phyloP scores from a whole-genome alignment of 2,797 vertebrate genomes.

The Threskiornis aethiopicus region DNA sequence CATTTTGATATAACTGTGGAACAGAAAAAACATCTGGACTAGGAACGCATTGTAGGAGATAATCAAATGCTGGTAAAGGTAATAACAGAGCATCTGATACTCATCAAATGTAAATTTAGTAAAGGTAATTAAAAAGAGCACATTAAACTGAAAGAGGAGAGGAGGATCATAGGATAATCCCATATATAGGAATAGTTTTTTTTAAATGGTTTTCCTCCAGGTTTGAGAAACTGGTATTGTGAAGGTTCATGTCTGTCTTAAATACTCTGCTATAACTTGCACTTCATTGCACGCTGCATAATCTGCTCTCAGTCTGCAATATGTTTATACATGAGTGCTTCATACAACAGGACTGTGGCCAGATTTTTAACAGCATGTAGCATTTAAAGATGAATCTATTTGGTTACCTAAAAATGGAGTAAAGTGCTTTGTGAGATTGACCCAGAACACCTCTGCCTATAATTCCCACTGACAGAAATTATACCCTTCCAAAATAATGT shows the following conservation, averaged over 20 bases:
- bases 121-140: slow-evolving; percentile 4
- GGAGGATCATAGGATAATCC: neutral
- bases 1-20: neutral
- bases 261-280: neutral
- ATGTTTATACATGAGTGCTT: neutral
- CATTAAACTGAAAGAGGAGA: neutral
- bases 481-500: neutral
- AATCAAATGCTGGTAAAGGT: neutral
- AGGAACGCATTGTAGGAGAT: neutral
- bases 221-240: neutral
- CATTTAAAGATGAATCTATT: neutral
- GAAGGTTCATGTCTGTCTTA: neutral
- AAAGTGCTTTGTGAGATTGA: neutral
- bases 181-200: neutral
- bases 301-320: neutral
- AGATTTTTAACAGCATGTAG: neutral
- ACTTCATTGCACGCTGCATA: neutral
- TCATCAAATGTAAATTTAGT: neutral
- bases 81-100: slow-evolving; percentile 16
- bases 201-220: neutral
- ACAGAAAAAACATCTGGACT: slow-evolving; percentile 2
- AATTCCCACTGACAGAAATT: neutral
- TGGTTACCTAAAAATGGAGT: neutral
- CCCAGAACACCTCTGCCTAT: neutral
- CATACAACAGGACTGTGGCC: neutral